Evolutionary conservation across 1,140 invertebrate genomes (phyloP).

Genomic region (Macrosteles quadrilineatus): DNA sequence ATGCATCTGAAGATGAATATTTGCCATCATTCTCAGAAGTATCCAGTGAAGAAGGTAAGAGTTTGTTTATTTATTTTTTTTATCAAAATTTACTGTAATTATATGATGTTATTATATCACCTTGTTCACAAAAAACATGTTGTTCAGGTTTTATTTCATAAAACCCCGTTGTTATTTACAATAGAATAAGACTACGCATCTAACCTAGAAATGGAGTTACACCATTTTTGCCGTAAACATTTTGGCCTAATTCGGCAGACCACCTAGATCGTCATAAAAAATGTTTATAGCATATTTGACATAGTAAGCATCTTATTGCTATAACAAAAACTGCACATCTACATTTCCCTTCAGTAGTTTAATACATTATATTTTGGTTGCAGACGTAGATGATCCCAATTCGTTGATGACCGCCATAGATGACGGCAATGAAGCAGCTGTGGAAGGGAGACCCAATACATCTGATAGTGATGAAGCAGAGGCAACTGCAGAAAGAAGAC

Average conservation of each 20-base stretch:
- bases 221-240: too few species aligned
- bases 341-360: neutral
- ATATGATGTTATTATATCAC: neutral
- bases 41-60: neutral
- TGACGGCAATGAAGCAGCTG: neutral
- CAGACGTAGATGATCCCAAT: neutral
- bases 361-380: neutral
- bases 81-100: neutral
- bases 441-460: neutral
- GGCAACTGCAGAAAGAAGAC: neutral
- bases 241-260: too few species aligned
- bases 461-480: neutral
- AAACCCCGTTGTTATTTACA: too few species aligned
- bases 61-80: neutral
- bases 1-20: constrained; percentile 4
- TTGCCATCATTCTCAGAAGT: neutral
- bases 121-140: too few species aligned
- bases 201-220: too few species aligned
- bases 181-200: too few species aligned
- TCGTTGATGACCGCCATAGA: too few species aligned
- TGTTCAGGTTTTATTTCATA: too few species aligned
- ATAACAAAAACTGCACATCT: too few species aligned
- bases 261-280: too few species aligned
- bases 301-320: too few species aligned
- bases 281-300: too few species aligned